Conservation (phyloP, 1,140 invertebrate species). For the Apis florea region DNA sequence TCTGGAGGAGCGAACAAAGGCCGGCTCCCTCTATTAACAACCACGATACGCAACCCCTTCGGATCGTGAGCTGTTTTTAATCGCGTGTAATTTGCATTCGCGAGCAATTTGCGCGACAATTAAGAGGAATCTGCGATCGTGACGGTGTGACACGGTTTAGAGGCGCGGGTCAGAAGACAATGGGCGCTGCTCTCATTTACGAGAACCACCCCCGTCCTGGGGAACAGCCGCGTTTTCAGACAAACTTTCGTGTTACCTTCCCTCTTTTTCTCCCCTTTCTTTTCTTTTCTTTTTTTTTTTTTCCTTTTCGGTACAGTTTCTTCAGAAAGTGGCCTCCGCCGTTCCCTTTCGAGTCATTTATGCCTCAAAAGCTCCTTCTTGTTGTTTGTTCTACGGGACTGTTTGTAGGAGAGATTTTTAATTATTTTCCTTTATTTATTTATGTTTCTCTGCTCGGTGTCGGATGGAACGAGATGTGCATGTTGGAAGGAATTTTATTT, state of each 20-base stretch:
- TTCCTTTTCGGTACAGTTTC: slow-evolving; percentile 26
- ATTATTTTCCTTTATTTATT: not conserved
- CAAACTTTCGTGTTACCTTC: slow-evolving; percentile 14
- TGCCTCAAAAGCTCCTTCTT: not conserved
- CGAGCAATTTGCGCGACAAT: slow-evolving; percentile 31
- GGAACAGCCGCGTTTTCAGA: slow-evolving; percentile 16
- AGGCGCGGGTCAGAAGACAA: slow-evolving; percentile 30
- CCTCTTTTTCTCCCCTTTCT: not conserved
- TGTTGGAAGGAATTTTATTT: not conserved
- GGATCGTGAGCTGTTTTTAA: slow-evolving; percentile 26
- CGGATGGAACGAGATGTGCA: too few species aligned
- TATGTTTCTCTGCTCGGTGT: not conserved
- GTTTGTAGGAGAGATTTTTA: not conserved
- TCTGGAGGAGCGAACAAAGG: not conserved
- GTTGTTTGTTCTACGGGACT: not conserved
- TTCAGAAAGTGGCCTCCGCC: slow-evolving; percentile 28
- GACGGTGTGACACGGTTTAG: slow-evolving; percentile 22
- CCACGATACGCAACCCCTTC: not conserved
- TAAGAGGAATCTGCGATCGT: slow-evolving; percentile 25
- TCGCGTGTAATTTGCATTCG: slow-evolving; percentile 27
- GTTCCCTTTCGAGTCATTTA: slow-evolving; percentile 13
- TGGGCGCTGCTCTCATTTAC: slow-evolving; percentile 35
- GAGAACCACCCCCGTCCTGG: not conserved
- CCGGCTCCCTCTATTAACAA: too few species aligned
- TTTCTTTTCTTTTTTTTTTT: not conserved